These are phyloP conservation scores for Amazona guildingii DNA, from an alignment of 2,113 vertebrate species.

Conservation along the genomic window DNA sequence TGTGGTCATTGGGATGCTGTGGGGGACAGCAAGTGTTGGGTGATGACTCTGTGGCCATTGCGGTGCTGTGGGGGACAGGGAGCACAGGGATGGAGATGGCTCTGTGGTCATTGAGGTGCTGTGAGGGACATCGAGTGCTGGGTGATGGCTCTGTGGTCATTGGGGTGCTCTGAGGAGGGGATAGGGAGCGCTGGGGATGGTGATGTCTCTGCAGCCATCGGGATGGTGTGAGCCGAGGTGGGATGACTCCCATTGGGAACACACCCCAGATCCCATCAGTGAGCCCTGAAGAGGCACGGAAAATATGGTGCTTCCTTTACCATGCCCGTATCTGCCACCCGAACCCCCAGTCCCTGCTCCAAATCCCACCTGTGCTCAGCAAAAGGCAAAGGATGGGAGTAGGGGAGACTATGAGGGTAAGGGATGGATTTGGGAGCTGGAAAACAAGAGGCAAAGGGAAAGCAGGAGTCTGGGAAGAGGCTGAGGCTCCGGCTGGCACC, in stretches of 20 bases:
- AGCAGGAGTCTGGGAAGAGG: background rate
- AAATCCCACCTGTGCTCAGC: fast-evolving
- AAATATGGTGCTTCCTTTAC: background rate
- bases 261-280: background rate
- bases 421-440: background rate
- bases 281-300: background rate
- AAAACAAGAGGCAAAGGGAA: background rate
- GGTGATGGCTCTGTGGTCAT: no score
- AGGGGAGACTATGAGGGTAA: fast-evolving
- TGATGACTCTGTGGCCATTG: fast-evolving
- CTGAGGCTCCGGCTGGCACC: background rate
- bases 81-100: no score
- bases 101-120: no score
- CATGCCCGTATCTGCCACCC: fast-evolving
- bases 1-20: no score
- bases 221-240: background rate
- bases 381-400: background rate
- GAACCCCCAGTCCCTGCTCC: background rate
- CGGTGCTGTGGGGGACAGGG: no score
- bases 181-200: no score
- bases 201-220: fast-evolving
- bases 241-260: background rate
- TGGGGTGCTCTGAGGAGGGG: no score
- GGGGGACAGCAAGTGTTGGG: fast-evolving
- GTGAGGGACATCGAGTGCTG: fast-evolving